Percentiles rank a stretch among this genome's conserved stretches.
Evolutionary conservation across 1,140 invertebrate species (phyloP).

Genomic region (Drosophila miranda): DNA sequence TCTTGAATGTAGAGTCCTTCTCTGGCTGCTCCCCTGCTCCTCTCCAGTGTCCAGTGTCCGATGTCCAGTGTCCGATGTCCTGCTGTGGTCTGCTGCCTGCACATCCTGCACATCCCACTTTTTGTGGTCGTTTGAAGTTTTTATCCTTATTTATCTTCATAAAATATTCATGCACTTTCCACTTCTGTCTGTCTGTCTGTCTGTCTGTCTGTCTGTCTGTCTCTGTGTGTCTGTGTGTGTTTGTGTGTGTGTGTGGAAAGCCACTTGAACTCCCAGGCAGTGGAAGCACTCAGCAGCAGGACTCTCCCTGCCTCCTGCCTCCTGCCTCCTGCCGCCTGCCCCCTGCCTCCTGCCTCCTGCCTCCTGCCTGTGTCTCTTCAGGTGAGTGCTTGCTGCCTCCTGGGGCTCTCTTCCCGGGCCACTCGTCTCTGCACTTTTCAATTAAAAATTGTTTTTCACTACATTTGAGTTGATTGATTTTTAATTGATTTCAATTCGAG

Average conservation of each 20-base stretch:
- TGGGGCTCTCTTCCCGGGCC: conserved; percentile 17
- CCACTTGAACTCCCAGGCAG: conserved; percentile 62
- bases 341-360: neutral
- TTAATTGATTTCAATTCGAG: conserved; percentile 78
- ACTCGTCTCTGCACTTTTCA: conserved; percentile 61
- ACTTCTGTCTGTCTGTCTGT: conserved; percentile 23
- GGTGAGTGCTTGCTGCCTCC: conserved; percentile 16
- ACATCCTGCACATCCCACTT: conserved; percentile 41
- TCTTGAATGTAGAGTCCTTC: conserved; percentile 53
- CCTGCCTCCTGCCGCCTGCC: neutral
- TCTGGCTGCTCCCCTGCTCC: neutral
- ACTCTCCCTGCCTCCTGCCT: conserved; percentile 24
- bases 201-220: conserved; percentile 1
- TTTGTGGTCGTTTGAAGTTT: conserved; percentile 76
- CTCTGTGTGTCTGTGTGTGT: conserved; percentile 7
- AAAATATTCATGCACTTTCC: conserved; percentile 79
- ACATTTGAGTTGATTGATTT: conserved; percentile 81
- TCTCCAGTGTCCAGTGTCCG: neutral
- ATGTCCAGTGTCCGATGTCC: conserved; percentile 3
- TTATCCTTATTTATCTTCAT: conserved; percentile 80
- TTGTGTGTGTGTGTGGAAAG: conserved; percentile 30
- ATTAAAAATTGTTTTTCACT: conserved; percentile 80
- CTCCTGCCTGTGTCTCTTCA: conserved; percentile 7
- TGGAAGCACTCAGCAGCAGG: conserved; percentile 34
- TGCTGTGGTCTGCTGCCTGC: conserved; percentile 12